Base-by-base conservation (phyloP, 53 echinoderm and acorn worm species). In the Echinometra lucunter region DNA sequence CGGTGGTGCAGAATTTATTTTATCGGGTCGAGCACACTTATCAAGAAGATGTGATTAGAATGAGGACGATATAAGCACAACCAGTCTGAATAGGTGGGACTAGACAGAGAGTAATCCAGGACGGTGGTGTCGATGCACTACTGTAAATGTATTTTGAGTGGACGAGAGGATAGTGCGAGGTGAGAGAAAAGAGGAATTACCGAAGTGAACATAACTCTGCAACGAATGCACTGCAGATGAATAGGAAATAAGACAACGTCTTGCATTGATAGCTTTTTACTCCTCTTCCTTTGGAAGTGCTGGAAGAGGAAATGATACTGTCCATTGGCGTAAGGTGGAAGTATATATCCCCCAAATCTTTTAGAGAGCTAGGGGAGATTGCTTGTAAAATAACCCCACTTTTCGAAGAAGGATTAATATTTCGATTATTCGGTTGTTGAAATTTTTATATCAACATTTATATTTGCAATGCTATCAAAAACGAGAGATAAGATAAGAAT, bases 1-100 rank as follows among this genome's bases (percentile, higher is more conserved):
- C 85, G 49, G 8, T 16, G 28, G 12, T 49, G 30, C 89, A 32
- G 60, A 89, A 89, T 89, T 38, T 89, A 60, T 89, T 89, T 57
- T 89, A 89, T 89, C 89, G 60, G 89, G 89, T 89, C 89, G 89
- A 58, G 89, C 38, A 89, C 89, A 89, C 89, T 89, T 89, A 57
- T 89, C 89, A 89, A 18, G 37, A 13, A 32, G 89, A 89, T 89
- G 89, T 89, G 89, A 89, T 89, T 57, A 89, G 89, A 89, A 57
- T 89, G 49, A 44, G 40, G n/a, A 49, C 85, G 85, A 30, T 49
- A n/a, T n/a, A 49, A 85, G 85, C 45, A 85, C 85, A n/a, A 49
- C 45, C 49, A 85, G 49, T 47, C 28, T 49, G 85, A 25, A 49
- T 85, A 85, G n/a, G 49, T 85, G 53, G 85, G 85, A 28, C 85